phyloP scores from a whole-genome alignment of 2,113 vertebrate species.

The Anolis sagrei region DNA sequence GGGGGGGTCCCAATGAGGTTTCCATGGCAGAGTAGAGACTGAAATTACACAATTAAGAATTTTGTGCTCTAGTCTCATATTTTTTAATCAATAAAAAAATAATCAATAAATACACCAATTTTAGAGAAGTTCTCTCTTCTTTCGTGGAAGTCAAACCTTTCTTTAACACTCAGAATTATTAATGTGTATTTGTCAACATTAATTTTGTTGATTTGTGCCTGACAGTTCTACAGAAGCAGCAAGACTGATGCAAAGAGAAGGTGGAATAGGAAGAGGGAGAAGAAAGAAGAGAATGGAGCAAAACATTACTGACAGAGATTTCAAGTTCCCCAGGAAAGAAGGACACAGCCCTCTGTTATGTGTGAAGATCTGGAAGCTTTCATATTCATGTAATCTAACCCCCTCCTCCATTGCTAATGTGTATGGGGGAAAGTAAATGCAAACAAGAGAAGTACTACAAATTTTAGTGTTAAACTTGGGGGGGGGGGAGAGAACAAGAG shows the following conservation, averaged over 20 bases:
- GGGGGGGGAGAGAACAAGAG: not conserved
- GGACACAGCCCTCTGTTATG: too few relatives aligned
- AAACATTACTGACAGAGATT: not conserved
- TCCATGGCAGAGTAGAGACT: too few relatives aligned
- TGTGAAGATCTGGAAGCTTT: not conserved
- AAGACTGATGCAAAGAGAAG: not conserved
- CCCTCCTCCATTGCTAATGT: not conserved
- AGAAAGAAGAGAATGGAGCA: too few relatives aligned
- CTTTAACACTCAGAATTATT: not conserved
- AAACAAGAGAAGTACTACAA: not conserved
- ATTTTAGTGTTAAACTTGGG: slow-evolving; percentile 11
- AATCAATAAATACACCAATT: too few relatives aligned
- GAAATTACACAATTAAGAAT: too few relatives aligned
- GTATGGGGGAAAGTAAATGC: not conserved
- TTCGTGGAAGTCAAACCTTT: not conserved
- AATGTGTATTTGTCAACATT: not conserved
- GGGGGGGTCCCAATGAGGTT: too few relatives aligned
- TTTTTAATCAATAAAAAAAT: too few relatives aligned
- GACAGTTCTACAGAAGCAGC: not conserved
- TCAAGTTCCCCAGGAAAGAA: not conserved
- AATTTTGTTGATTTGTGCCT: not conserved
- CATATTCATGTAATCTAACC: not conserved
- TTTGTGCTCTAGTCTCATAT: too few relatives aligned
- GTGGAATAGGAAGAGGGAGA: not conserved
- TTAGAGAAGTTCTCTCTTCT: not conserved